These are phyloP conservation scores for Orthochromis indermauri DNA, from an alignment of 2,113 vertebrate species.

Conservation along the genomic window DNA sequence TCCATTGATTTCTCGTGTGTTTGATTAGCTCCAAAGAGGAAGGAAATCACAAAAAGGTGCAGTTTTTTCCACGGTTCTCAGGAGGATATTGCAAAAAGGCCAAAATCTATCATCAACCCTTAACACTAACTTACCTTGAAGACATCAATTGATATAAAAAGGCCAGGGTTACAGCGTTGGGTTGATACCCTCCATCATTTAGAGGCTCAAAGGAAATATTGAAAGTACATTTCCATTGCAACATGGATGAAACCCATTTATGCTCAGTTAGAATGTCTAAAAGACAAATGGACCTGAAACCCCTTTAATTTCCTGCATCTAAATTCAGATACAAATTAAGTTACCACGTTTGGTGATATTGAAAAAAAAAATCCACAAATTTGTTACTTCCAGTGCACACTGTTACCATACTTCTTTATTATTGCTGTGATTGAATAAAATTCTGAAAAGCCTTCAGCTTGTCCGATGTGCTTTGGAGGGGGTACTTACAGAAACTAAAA, in stretches of 20 bases:
- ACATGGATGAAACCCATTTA: not conserved
- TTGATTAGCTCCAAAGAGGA: not conserved
- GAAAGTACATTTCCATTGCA: not conserved
- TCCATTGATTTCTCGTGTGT: not conserved
- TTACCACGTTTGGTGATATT: not conserved
- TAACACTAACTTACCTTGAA: not conserved
- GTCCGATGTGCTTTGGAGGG: not conserved
- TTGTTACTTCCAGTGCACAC: not conserved
- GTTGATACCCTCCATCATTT: not conserved
- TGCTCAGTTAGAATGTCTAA: not conserved
- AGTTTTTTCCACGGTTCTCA: not conserved
- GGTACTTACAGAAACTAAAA: not conserved
- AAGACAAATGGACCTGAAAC: not conserved
- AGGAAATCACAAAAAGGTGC: not conserved
- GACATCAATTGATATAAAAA: not conserved
- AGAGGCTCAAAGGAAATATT: not conserved
- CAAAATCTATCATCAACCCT: not conserved
- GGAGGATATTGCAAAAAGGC: not conserved
- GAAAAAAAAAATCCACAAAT: not conserved
- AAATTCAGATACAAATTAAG: not conserved
- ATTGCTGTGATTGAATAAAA: not conserved
- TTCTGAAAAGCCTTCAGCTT: not conserved
- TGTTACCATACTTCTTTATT: not conserved
- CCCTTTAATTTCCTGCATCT: not conserved
- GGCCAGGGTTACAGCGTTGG: not conserved